Conservation (phyloP, 2,113 vertebrate species). For the Cyprinodon brontotheroides region DNA sequence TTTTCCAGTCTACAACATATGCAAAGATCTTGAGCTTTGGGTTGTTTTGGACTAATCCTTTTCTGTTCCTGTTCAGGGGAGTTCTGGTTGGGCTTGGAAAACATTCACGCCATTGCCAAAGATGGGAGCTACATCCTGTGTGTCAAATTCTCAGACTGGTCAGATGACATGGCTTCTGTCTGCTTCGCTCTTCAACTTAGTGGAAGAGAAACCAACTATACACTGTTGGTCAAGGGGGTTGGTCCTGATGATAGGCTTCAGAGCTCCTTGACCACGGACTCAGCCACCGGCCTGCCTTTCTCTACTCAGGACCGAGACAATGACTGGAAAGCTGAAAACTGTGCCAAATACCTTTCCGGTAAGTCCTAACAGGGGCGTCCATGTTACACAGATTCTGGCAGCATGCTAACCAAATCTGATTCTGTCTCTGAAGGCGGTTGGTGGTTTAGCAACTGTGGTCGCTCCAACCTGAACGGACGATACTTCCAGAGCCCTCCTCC, state of each 20-base stretch:
- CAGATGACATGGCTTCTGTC: conserved; percentile 77
- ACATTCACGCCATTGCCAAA: conserved; percentile 83
- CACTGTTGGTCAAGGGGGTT: conserved; percentile 78
- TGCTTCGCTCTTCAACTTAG: conserved; percentile 83
- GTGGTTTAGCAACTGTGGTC: conserved; percentile 96
- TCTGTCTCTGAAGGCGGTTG: conserved; percentile 85
- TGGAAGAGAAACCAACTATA: conserved; percentile 85
- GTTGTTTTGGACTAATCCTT: neutral
- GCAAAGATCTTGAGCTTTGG: neutral
- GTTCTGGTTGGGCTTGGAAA: conserved; percentile 94
- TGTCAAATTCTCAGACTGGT: conserved; percentile 90
- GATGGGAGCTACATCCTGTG: conserved; percentile 79
- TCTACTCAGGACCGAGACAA: conserved; percentile 93
- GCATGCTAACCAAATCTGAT: conserved; percentile 3
- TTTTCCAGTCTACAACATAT: neutral
- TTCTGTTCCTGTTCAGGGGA: conserved; percentile 81
- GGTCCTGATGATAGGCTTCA: conserved; percentile 79
- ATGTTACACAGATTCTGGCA: neutral
- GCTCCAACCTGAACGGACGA: conserved; percentile 88
- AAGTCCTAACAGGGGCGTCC: conserved; percentile 6
- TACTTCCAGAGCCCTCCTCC: conserved; percentile 89
- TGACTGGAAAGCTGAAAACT: conserved; percentile 88
- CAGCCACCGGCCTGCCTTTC: conserved; percentile 84
- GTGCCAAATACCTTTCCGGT: conserved; percentile 95
- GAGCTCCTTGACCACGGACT: conserved; percentile 75